These are phyloP conservation scores for Sitta carolinensis DNA, from an alignment of 2,797 vertebrate species.

Conservation along the genomic window DNA sequence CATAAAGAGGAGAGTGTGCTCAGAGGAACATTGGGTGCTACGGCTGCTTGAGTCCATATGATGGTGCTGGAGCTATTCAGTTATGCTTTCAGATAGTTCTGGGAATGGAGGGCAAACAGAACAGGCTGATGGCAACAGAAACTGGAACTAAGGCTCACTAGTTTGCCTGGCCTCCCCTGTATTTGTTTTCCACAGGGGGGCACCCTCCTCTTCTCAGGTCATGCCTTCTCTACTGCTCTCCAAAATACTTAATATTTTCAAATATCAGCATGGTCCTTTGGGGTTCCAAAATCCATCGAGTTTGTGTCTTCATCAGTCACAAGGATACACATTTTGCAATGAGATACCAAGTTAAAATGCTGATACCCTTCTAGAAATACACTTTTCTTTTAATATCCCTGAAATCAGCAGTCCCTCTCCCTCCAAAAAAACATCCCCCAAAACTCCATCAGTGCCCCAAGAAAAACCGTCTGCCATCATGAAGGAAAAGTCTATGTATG, in stretches of 20 bases:
- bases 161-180: not conserved
- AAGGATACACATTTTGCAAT: not conserved
- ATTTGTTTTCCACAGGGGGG: not conserved
- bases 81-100: not conserved
- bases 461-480: not conserved
- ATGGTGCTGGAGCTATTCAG: not conserved
- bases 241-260: not conserved
- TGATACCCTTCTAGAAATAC: not conserved
- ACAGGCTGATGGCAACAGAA: not conserved
- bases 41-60: not conserved
- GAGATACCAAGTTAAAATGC: not conserved
- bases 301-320: not conserved
- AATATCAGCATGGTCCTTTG: not conserved
- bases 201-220: not conserved
- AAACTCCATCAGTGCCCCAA: rapidly evolving
- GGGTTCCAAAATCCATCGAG: not conserved
- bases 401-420: not conserved
- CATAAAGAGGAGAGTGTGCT: not conserved
- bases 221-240: not conserved
- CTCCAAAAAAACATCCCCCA: rapidly evolving
- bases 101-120: not conserved
- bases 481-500: not conserved
- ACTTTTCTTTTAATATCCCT: not conserved
- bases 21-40: not conserved
- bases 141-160: not conserved